Conservation (phyloP, 1,140 invertebrate species). For the Drosophila quadrilineata region DNA sequence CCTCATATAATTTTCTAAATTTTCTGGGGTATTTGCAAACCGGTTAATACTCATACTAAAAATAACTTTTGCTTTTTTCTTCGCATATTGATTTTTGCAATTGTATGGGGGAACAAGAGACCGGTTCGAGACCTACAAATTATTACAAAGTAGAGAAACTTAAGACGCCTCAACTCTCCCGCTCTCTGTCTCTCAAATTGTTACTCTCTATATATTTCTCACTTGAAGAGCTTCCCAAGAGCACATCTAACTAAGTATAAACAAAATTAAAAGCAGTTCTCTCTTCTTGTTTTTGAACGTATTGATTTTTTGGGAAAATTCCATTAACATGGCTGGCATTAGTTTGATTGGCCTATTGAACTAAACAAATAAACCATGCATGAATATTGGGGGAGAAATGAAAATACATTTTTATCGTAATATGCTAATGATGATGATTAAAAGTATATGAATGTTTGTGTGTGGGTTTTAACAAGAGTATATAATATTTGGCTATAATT, state of each 20-base stretch:
- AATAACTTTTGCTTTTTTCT: slow-evolving; percentile 31
- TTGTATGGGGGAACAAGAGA: slow-evolving; percentile 20
- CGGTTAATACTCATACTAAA: slow-evolving; percentile 58
- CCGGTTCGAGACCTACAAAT: slow-evolving; percentile 12
- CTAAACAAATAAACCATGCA: background rate
- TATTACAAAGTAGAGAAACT: background rate
- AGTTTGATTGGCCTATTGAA: slow-evolving; percentile 7
- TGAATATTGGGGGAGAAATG: too few relatives aligned
- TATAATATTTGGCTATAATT: background rate
- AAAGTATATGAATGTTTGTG: background rate
- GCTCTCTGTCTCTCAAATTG: background rate
- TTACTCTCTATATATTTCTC: background rate
- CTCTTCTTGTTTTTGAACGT: background rate
- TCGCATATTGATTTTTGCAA: slow-evolving; percentile 11
- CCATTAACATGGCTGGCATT: slow-evolving; percentile 3
- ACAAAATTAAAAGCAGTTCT: background rate
- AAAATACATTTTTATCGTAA: too few relatives aligned
- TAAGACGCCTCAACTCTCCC: background rate
- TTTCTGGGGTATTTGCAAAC: slow-evolving; percentile 43
- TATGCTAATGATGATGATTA: slow-evolving; percentile 10
- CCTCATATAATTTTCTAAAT: too few relatives aligned
- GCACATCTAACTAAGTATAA: background rate
- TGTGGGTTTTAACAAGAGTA: background rate
- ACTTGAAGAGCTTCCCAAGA: background rate
- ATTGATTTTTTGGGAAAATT: background rate